These are phyloP conservation scores for Calidris pygmaea DNA, from an alignment of 2,113 vertebrate genomes.

Conservation along the genomic window DNA sequence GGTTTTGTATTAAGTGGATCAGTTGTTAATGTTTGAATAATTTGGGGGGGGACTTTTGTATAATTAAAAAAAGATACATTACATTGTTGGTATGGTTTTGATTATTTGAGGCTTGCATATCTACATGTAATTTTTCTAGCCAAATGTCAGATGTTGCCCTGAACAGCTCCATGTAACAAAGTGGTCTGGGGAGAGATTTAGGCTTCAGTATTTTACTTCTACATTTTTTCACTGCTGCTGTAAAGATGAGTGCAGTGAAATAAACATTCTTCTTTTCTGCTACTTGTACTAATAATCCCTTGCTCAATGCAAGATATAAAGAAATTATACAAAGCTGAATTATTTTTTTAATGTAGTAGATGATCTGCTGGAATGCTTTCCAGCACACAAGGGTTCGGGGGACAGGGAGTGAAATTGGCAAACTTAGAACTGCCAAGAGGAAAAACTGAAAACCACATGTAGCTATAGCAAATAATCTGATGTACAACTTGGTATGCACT, in stretches of 20 bases:
- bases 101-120: neutral
- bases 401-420: neutral
- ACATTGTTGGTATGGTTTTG: slow-evolving; percentile 9
- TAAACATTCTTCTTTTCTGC: neutral
- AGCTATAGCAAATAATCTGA: neutral
- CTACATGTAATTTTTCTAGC: neutral
- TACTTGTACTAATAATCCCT: neutral
- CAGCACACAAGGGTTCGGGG: neutral
- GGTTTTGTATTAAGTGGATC: slow-evolving; percentile 21
- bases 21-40: slow-evolving; percentile 37
- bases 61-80: slow-evolving; percentile 9
- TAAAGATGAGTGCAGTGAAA: neutral
- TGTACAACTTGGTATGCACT: neutral
- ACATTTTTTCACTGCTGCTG: neutral
- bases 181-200: neutral
- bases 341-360: neutral
- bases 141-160: neutral
- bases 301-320: neutral
- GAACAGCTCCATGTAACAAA: neutral
- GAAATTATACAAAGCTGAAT: neutral
- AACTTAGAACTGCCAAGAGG: neutral
- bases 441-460: neutral
- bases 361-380: neutral
- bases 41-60: neutral
- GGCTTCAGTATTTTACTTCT: neutral